Conservation (phyloP, 2,888 invertebrate genomes). For the Chrysina gloriosa region DNA sequence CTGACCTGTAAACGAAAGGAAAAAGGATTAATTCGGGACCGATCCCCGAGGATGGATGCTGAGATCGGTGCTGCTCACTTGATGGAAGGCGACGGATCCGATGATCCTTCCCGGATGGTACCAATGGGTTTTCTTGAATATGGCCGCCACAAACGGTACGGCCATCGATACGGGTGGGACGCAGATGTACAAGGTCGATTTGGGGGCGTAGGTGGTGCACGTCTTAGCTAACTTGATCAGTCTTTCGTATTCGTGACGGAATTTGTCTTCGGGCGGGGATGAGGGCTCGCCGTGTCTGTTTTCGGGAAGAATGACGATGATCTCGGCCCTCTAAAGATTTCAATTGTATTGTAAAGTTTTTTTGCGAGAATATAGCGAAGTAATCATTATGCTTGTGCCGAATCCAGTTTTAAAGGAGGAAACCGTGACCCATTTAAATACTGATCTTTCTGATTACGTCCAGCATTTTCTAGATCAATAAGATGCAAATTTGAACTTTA, state of each 20-base stretch:
- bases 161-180: slow-evolving; percentile 69
- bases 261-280: slow-evolving; percentile 51
- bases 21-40: background rate
- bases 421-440: too few species aligned
- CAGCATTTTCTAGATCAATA: too few species aligned
- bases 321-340: slow-evolving; percentile 58
- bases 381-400: too few species aligned
- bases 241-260: slow-evolving; percentile 57
- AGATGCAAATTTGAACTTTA: too few species aligned
- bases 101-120: slow-evolving; percentile 62
- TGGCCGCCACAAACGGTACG: slow-evolving; percentile 68
- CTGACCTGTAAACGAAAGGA: slow-evolving; percentile 62
- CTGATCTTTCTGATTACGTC: too few species aligned
- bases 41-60: background rate
- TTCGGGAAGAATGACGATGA: slow-evolving; percentile 57
- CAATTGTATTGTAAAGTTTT: background rate
- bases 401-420: too few species aligned
- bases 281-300: slow-evolving; percentile 46
- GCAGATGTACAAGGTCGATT: slow-evolving; percentile 68
- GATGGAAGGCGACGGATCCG: slow-evolving; percentile 58
- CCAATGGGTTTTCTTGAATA: slow-evolving; percentile 61
- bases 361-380: too few species aligned
- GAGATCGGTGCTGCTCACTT: slow-evolving; percentile 50
- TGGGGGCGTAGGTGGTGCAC: slow-evolving; percentile 68
- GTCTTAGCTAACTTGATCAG: slow-evolving; percentile 62